These are phyloP conservation scores for Scaptomyza graminum DNA, from an alignment of 1,140 invertebrate genomes.

Conservation along the genomic window DNA sequence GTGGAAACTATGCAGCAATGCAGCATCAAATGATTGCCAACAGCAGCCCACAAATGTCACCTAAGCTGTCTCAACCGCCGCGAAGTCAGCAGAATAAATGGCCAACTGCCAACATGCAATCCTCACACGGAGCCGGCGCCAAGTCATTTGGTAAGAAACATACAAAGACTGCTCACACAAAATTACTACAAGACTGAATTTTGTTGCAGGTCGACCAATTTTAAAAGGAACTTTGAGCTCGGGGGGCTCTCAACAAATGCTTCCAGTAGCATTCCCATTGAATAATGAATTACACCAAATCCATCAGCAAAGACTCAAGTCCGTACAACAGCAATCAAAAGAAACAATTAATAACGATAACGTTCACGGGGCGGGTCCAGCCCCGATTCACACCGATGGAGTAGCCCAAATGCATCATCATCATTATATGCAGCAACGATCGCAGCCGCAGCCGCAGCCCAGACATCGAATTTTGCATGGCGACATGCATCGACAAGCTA, in stretches of 20 bases:
- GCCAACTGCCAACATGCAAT: conserved; percentile 64
- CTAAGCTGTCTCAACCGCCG: conserved; percentile 45
- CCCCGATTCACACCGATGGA: conserved; percentile 39
- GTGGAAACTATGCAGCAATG: conserved; percentile 58
- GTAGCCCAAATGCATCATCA: conserved; percentile 59
- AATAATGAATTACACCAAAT: conserved; percentile 65
- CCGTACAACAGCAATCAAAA: conserved; percentile 77
- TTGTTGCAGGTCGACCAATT: conserved; percentile 71
- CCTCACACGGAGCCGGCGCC: conserved; percentile 29
- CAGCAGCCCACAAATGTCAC: conserved; percentile 47
- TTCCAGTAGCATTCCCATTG: conserved; percentile 30
- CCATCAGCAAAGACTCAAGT: conserved; percentile 54
- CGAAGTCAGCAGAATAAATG: conserved; percentile 56
- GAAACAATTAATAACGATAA: conserved; percentile 79
- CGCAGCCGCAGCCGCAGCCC: conserved; percentile 51
- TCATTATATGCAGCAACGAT: conserved; percentile 52
- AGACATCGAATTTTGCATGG: conserved; percentile 50
- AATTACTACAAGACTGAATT: neutral
- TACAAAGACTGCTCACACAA: too few species aligned
- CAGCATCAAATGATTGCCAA: conserved; percentile 40
- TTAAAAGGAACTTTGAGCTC: conserved; percentile 69
- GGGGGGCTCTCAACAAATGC: conserved; percentile 32
- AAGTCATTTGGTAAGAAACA: conserved; percentile 67
- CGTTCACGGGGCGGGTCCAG: conserved; percentile 10
- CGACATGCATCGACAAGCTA: conserved; percentile 47